phyloP scores from a whole-genome alignment of 2,113 vertebrate genomes.

The Peromyscus maniculatus region DNA sequence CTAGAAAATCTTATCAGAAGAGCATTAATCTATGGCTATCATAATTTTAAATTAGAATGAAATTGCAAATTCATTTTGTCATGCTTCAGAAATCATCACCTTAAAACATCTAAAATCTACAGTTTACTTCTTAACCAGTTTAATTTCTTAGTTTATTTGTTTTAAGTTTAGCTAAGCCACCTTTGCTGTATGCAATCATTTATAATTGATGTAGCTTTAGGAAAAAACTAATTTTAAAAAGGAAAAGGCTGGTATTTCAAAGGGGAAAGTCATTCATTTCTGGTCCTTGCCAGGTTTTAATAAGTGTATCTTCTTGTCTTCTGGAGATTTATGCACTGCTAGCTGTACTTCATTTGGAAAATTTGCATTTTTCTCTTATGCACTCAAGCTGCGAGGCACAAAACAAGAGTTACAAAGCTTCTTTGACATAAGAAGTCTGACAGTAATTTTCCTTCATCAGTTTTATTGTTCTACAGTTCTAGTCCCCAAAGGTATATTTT shows the following conservation, averaged over 20 bases:
- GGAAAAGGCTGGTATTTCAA: constrained; percentile 77
- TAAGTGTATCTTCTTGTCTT: constrained; percentile 83
- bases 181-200: constrained; percentile 77
- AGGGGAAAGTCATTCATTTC: constrained; percentile 73
- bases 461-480: constrained; percentile 79
- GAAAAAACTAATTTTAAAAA: constrained; percentile 65
- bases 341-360: constrained; percentile 84
- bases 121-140: constrained; percentile 78
- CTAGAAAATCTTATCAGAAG: neutral
- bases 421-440: constrained; percentile 80
- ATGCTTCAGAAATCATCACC: constrained; percentile 44
- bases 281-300: constrained; percentile 81
- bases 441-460: constrained; percentile 86
- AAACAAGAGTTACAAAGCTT: constrained; percentile 80
- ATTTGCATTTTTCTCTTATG: constrained; percentile 85
- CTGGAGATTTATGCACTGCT: constrained; percentile 83
- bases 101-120: constrained; percentile 20
- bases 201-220: constrained; percentile 81
- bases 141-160: constrained; percentile 73
- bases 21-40: neutral
- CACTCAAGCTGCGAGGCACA: constrained; percentile 83
- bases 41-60: constrained; percentile 55
- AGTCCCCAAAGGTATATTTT: constrained; percentile 76
- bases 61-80: neutral
- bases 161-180: constrained; percentile 41